Evolutionary conservation across 2,888 invertebrate species (phyloP), one percentile per base, ranked within the genome.

Genomic region (Catocala fraxini): DNA sequence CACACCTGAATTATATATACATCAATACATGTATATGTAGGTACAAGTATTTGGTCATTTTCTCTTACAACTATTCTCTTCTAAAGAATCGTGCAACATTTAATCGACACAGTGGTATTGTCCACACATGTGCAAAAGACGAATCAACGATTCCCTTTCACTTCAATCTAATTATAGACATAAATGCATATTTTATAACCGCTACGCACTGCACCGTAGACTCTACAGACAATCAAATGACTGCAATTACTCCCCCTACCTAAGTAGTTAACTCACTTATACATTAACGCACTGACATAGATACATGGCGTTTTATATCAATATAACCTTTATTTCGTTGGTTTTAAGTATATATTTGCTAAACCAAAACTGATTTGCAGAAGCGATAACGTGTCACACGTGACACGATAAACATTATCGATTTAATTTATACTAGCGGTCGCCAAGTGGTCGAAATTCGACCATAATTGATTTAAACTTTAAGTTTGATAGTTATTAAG

Each of bases 351-450:
- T n/a, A n/a, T 34, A 47, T 55, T 55, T 48, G 34, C 12, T 48
- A 45, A 34, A 34, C 33, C 10, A 25, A 53, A 63, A 56, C 46
- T 25, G 13, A 65, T 63, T 61, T 59, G 57, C 57, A 57, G 63
- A 52, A 51, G 41, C 35, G 63, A 73, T 71, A 65, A 63, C 46
- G 56, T 56, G 63, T 42, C 42, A 15, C 43, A 63, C 42, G 63
- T 42, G 39, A 15, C 43, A 63, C 42, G 73, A 74, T 74, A 74
- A 66, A 60, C 46, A 43, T 49, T 72, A 72, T 70, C 64, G 59
- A 67, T 68, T 58, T 63, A 54, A 68, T 70, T 63, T 62, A 65
- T 71, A 53, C n/a, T n/a, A n/a, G n/a, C n/a, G n/a, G n/a, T n/a
- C n/a, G n/a, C n/a, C n/a, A n/a, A n/a, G n/a, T n/a, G n/a, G n/a